phyloP scores from a whole-genome alignment of 2,797 vertebrate genomes.

The Poeciliopsis presidionis region DNA sequence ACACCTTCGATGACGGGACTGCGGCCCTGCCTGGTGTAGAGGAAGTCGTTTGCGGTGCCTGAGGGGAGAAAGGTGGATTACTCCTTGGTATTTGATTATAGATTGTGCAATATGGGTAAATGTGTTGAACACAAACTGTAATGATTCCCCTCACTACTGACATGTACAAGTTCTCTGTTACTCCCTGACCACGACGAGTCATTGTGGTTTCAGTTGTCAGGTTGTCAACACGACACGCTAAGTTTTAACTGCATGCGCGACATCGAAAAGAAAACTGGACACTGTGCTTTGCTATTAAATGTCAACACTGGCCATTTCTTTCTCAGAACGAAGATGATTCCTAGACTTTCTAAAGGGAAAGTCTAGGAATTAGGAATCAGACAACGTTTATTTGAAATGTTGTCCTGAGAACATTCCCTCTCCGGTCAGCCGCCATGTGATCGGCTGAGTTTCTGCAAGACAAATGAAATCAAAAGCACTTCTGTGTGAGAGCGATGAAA shows the following conservation, averaged over 20 bases:
- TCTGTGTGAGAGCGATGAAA: constrained; percentile 21
- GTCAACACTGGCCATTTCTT: too few relatives aligned
- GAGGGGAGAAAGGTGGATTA: constrained; percentile 10
- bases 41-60: constrained; percentile 89
- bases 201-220: too few relatives aligned
- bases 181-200: too few relatives aligned
- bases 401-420: neutral
- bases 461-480: constrained; percentile 25
- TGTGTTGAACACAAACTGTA: neutral
- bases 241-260: too few relatives aligned
- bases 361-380: neutral
- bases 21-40: constrained; percentile 92
- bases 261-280: too few relatives aligned
- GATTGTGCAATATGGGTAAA: neutral
- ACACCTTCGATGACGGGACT: constrained; percentile 92
- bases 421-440: neutral
- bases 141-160: neutral
- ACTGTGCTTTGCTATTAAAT: too few relatives aligned
- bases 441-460: neutral
- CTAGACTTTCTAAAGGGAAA: too few relatives aligned
- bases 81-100: neutral
- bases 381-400: neutral
- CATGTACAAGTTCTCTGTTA: too few relatives aligned
- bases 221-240: too few relatives aligned
- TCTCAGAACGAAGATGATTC: too few relatives aligned